Base-by-base conservation (phyloP, 1,140 invertebrate species). In the Drosophila rhopaloa region DNA sequence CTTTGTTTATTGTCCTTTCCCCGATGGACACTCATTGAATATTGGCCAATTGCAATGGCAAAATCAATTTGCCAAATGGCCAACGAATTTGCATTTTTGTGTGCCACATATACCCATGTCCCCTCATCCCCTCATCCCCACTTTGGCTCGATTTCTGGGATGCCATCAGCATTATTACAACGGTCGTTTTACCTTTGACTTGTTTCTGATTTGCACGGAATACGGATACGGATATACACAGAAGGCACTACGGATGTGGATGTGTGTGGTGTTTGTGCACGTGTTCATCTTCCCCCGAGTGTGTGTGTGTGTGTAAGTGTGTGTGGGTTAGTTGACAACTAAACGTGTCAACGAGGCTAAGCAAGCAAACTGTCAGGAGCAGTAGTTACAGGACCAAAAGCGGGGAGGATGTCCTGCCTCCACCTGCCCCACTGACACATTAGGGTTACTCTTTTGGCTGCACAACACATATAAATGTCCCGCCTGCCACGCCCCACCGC, bases 271-370 rank as follows among this genome's bases (percentile, higher is more conserved):
- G 35, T 43, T 13, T 43, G 53, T 53, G 44, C 57, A 50, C 53
- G 48, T 54, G 48, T 60, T 57, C 55, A 32, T 57, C 35, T 65
- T 65, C 16, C 19, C 43, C 41, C 37, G 46, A 47, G 60, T 73
- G 38, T 24, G 43, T 47, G 19, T 24, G 27, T 59, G 41, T 40
- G 29, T 48, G 24, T 24, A 24, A 24, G 51, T 55, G 35, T 59
- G 44, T 51, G 44, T 79, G 54, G 82, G 76, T 79, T 75, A 88
- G 66, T 59, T 68, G 62, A 60, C 79, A 82, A 76, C 84, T 83
- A 88, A 86, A 86, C 83, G 82, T 86, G 83, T 86, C 83, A 86
- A 89, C 83, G 85, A 88, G 79, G 66, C 82, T 72, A 89, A 73
- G 72, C 72, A 80, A 77, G 76, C 65, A 78, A 81, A 81, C 73